phyloP scores from a whole-genome alignment of 1,140 invertebrate genomes.

The Anastrepha obliqua region DNA sequence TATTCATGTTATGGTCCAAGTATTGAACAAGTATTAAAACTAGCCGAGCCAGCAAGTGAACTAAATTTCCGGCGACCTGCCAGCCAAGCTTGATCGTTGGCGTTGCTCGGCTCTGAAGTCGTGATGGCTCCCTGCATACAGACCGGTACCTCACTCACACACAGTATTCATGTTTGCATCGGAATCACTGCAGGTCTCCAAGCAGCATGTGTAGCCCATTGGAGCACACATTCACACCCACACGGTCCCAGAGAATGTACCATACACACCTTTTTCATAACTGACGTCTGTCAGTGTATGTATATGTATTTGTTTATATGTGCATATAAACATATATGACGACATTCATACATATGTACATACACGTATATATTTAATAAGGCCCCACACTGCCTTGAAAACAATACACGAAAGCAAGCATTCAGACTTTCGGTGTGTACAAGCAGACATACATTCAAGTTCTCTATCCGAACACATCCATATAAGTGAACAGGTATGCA shows the following conservation, averaged over 20 bases:
- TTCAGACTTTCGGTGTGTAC: neutral
- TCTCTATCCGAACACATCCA: too few species aligned
- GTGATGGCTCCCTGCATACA: neutral
- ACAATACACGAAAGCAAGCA: neutral
- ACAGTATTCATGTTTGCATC: neutral
- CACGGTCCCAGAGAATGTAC: neutral
- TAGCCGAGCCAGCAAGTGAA: conserved; percentile 10
- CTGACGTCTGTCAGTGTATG: neutral
- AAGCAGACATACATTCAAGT: too few species aligned
- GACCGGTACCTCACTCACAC: neutral
- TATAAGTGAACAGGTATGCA: neutral
- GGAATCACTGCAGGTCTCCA: neutral
- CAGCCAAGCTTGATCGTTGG: neutral
- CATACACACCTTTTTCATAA: neutral
- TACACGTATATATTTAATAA: conserved; percentile 9
- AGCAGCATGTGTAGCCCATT: neutral
- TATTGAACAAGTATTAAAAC: neutral
- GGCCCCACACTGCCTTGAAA: neutral
- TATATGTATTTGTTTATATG: neutral
- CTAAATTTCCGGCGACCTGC: conserved; percentile 36
- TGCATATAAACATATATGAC: neutral
- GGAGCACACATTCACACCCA: neutral
- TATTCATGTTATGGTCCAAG: neutral
- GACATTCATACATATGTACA: neutral
- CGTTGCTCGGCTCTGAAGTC: neutral